Percentiles rank a stretch among this genome's conserved stretches.
phyloP scores from a whole-genome alignment of 2,888 invertebrate species.

The Lumbricus terrestris region DNA sequence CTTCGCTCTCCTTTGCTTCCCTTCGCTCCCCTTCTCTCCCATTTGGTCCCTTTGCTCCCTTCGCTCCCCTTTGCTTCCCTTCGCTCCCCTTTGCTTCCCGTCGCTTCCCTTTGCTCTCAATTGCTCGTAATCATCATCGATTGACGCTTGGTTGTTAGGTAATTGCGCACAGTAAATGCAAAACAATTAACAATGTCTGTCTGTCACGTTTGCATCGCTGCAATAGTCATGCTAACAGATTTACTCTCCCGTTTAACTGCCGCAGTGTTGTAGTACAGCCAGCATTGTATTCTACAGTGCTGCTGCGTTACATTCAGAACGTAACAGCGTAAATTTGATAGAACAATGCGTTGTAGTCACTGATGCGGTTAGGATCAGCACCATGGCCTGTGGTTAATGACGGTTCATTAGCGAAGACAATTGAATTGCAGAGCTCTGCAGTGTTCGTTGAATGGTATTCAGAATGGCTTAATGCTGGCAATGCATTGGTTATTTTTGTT shows the following conservation, averaged over 20 bases:
- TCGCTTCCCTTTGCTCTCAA: too few relatives aligned
- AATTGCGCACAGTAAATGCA: too few relatives aligned
- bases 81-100: too few relatives aligned
- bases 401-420: neutral
- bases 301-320: neutral
- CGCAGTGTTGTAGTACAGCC: neutral
- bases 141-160: too few relatives aligned
- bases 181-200: neutral
- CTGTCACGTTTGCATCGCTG: neutral
- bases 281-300: too few relatives aligned
- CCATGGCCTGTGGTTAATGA: neutral
- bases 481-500: neutral
- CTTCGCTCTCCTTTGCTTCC: constrained; percentile 5
- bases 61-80: too few relatives aligned
- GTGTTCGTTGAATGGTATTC: too few relatives aligned
- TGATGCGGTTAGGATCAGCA: neutral
- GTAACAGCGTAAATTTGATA: neutral
- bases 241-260: neutral
- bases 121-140: too few relatives aligned
- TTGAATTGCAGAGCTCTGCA: too few relatives aligned
- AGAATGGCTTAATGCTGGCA: neutral
- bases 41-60: too few relatives aligned
- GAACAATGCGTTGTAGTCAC: neutral
- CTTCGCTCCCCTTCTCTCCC: neutral
- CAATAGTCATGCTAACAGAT: neutral